A percentile compares a stretch with the other conserved stretches of the same genome.
phyloP scores from a whole-genome alignment of 2,888 invertebrate species.

The Smittia aterrima region DNA sequence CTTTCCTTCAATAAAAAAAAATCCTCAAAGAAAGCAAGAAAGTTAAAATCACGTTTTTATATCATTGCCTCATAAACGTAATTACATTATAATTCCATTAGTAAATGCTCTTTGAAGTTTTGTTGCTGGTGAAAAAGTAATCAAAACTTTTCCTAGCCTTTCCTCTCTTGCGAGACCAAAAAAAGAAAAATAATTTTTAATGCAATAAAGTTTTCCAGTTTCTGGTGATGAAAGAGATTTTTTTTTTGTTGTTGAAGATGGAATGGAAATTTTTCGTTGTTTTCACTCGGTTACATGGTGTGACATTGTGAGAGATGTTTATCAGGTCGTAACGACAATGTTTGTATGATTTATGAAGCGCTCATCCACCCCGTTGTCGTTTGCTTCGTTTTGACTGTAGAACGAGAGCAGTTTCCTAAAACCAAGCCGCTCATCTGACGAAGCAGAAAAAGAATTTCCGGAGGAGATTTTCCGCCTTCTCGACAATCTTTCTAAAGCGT shows the following conservation, averaged over 20 bases:
- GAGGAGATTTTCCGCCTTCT: background rate
- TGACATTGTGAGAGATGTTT: slow-evolving; percentile 16
- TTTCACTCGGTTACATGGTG: background rate
- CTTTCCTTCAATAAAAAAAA: background rate
- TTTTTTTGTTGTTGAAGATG: background rate
- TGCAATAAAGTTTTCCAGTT: slow-evolving; percentile 14
- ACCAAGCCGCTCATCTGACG: background rate
- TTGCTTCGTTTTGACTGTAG: background rate
- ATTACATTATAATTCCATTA: slow-evolving; percentile 41
- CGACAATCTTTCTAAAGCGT: background rate
- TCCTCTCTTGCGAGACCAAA: background rate
- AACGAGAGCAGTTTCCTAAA: background rate
- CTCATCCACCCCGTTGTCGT: background rate
- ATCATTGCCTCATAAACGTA: slow-evolving; percentile 28
- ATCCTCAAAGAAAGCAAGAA: background rate
- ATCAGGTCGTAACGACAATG: slow-evolving; percentile 38
- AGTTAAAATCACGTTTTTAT: slow-evolving; percentile 36
- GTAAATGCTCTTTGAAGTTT: slow-evolving; percentile 32
- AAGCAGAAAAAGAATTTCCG: slow-evolving; percentile 4
- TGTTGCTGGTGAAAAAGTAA: slow-evolving; percentile 34
- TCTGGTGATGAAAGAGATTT: background rate
- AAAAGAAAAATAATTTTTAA: background rate
- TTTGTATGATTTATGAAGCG: slow-evolving; percentile 31
- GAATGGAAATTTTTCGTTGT: background rate
- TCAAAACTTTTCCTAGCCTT: slow-evolving; percentile 33